Evolutionary conservation across 2,113 vertebrate species (phyloP), one percentile per base, ranked within the genome.

Genomic region (Prietella phreatophila): DNA sequence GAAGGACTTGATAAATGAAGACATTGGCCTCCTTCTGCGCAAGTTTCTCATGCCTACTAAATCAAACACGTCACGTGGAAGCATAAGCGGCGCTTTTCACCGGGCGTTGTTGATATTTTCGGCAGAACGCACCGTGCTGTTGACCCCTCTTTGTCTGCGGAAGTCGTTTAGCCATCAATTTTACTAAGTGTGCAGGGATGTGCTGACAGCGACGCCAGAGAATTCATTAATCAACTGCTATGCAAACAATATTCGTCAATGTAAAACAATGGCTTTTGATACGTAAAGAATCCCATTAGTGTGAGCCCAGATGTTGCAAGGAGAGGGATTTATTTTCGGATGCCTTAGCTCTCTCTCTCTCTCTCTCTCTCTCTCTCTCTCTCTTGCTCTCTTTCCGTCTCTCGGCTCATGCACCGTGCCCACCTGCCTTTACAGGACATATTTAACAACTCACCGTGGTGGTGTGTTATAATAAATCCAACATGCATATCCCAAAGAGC

Each of bases 161-260:
- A 61, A 91, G 60, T 81, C 78, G 85, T 90, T 89, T 90, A 75
- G 85, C 89, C 82, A 85, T 90, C 90, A 65, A 90, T 90, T 89
- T 88, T 84, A 82, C 60, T 7, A 53, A 56, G 85, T 69, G 78
- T 83, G 71, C 58, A 79, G 83, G 84, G 88, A 58, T 30, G 78
- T 88, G 86, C 85, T 90, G 91, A 88, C 87, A 88, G 88, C 79
- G 47, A 85, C 83, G 80, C 56, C 53, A 82, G 87, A 83, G 87
- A 91, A 87, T 91, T 91, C 90, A 93, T 94, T 92, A 93, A 94
- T 93, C 93, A 93, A 90, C 86, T 87, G 80, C 89, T 90, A 87
- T 89, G 87, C 88, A 90, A 92, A 92, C 90, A 88, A 67, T 89
- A 36, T 92, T 91, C 86, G 90, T 91, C 89, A 91, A 89, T 90